Evolutionary conservation across 2,113 vertebrate species (phyloP).

Genomic region (Xenotilapia flavipinnis): DNA sequence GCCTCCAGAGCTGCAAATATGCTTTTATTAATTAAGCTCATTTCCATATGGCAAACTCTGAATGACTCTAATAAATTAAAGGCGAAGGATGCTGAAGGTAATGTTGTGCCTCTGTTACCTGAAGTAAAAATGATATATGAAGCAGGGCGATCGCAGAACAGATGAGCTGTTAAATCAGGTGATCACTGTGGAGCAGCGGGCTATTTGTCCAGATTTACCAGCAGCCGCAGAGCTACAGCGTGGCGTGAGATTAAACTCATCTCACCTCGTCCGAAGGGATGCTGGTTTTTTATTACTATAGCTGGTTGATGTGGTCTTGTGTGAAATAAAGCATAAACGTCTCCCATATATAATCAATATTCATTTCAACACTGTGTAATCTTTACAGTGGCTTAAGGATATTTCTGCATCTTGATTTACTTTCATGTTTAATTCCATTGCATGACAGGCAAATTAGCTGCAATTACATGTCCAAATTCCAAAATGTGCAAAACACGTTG

Average conservation of each 20-base stretch:
- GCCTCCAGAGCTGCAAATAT: no score
- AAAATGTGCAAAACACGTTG: not conserved
- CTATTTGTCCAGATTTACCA: constrained; percentile 5
- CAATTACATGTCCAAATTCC: not conserved
- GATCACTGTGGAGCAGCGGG: not conserved
- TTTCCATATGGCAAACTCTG: not conserved
- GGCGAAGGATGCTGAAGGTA: not conserved
- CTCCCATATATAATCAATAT: not conserved
- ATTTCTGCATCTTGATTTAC: not conserved
- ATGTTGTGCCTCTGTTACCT: not conserved
- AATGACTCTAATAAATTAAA: not conserved
- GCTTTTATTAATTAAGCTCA: not conserved
- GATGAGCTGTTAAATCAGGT: constrained; percentile 8
- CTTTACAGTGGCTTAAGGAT: not conserved
- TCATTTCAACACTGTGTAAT: not conserved
- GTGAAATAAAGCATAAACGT: not conserved
- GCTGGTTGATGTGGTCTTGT: not conserved
- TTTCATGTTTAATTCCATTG: not conserved
- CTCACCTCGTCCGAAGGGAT: not conserved
- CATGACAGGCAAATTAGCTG: not conserved
- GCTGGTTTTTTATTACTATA: not conserved
- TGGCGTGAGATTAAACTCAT: not conserved
- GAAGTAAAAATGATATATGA: not conserved
- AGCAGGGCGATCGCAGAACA: not conserved
- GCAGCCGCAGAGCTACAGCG: not conserved